These are phyloP conservation scores for Machimus rusticus DNA, from an alignment of 2,888 invertebrate species.

Conservation along the genomic window DNA sequence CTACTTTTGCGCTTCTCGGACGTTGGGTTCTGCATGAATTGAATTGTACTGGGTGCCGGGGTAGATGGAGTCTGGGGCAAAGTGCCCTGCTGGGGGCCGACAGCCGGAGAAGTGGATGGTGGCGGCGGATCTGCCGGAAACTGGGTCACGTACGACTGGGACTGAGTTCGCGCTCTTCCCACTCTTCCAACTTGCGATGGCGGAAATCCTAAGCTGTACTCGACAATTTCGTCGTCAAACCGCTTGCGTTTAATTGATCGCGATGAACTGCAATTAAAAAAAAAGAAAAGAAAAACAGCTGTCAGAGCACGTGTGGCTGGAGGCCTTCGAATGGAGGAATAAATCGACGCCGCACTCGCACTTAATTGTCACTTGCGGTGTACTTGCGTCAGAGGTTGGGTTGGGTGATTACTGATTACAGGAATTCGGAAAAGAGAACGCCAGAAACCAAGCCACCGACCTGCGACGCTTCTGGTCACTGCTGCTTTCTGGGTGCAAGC, in stretches of 20 bases:
- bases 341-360: not conserved
- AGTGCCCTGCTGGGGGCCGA: not conserved
- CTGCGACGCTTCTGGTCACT: constrained; percentile 60
- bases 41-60: constrained; percentile 13
- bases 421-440: not conserved
- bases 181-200: constrained; percentile 59
- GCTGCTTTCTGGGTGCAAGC: constrained; percentile 57
- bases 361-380: not conserved
- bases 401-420: not conserved
- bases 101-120: constrained; percentile 46
- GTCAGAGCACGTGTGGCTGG: not conserved
- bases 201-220: constrained; percentile 80
- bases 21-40: constrained; percentile 40
- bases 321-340: not conserved
- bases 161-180: constrained; percentile 64
- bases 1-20: constrained; percentile 49
- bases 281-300: not conserved
- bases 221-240: constrained; percentile 97
- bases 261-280: constrained; percentile 72
- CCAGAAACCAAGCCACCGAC: constrained; percentile 48
- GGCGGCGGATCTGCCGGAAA: constrained; percentile 44
- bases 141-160: constrained; percentile 61
- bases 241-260: constrained; percentile 94
- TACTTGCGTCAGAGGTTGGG: not conserved
- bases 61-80: not conserved